Evolutionary conservation across 2,797 vertebrate genomes (phyloP).

Genomic region (Pogonophryne albipinna): DNA sequence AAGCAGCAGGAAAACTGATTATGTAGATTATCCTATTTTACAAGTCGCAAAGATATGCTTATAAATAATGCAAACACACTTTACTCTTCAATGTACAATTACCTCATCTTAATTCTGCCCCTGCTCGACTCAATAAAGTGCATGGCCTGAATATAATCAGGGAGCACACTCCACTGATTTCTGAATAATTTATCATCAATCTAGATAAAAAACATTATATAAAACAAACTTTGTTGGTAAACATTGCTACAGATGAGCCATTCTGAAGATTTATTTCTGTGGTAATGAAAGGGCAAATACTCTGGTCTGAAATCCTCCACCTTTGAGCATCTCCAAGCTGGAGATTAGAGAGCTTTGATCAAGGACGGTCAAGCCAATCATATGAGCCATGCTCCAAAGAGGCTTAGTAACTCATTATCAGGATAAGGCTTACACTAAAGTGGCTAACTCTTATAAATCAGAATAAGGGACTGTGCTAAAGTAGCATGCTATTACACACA

Average conservation of each 20-base stretch:
- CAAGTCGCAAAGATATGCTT: constrained; percentile 18
- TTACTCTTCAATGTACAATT: constrained; percentile 19
- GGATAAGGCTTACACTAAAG: constrained; percentile 79
- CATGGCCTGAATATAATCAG: neutral
- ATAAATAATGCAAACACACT: constrained; percentile 28
- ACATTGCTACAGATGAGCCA: constrained; percentile 15
- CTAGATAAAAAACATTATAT: constrained; percentile 13
- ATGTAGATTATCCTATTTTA: constrained; percentile 13
- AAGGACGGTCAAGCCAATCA: constrained; percentile 78
- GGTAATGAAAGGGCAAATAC: constrained; percentile 57
- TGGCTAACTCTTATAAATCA: constrained; percentile 72
- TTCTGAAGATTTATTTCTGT: constrained; percentile 39
- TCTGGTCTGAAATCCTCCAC: constrained; percentile 73
- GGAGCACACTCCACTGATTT: neutral
- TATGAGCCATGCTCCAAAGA: constrained; percentile 80
- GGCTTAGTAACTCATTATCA: constrained; percentile 81
- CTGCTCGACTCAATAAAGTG: constrained; percentile 6
- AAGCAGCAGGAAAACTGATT: neutral
- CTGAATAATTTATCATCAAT: constrained; percentile 32
- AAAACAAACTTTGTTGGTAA: constrained; percentile 5
- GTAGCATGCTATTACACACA: constrained; percentile 39
- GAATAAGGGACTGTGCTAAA: constrained; percentile 58
- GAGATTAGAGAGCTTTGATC: constrained; percentile 85
- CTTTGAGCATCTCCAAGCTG: constrained; percentile 70
- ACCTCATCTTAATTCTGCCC: constrained; percentile 25